Percentiles rank a stretch among this genome's conserved stretches.
Conservation (phyloP, 2,113 vertebrate genomes). For the Centropus bengalensis region DNA sequence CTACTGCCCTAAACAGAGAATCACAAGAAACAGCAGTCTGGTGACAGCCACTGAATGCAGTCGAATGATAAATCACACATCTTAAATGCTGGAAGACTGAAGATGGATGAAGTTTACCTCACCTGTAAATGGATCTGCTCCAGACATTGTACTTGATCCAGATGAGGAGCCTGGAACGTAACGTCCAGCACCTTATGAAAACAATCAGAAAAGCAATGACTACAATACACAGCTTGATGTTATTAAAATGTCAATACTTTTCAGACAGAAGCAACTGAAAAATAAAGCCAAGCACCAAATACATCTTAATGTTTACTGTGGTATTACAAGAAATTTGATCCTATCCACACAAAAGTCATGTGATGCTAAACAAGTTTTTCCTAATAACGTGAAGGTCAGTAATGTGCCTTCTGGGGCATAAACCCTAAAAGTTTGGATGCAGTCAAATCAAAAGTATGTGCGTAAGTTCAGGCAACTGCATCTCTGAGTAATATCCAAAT, state of each 20-base stretch:
- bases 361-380: neutral
- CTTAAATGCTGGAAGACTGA: neutral
- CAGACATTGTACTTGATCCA: slow-evolving; percentile 63
- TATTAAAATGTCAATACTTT: neutral
- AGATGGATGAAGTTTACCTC: neutral
- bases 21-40: neutral
- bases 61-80: fast-evolving
- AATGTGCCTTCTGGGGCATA: neutral
- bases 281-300: neutral
- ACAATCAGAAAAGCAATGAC: neutral
- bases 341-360: neutral
- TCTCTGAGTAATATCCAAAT: neutral
- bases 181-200: slow-evolving; percentile 85
- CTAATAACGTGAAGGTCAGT: neutral
- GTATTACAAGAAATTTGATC: neutral
- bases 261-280: neutral
- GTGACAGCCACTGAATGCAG: neutral
- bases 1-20: neutral
- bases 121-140: slow-evolving; percentile 94
- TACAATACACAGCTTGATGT: neutral
- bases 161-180: slow-evolving; percentile 90
- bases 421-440: neutral
- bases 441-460: neutral
- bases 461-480: neutral
- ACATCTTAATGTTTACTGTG: neutral